These are phyloP conservation scores for Galeruca laticollis DNA, from an alignment of 2,888 invertebrate species.

Conservation along the genomic window DNA sequence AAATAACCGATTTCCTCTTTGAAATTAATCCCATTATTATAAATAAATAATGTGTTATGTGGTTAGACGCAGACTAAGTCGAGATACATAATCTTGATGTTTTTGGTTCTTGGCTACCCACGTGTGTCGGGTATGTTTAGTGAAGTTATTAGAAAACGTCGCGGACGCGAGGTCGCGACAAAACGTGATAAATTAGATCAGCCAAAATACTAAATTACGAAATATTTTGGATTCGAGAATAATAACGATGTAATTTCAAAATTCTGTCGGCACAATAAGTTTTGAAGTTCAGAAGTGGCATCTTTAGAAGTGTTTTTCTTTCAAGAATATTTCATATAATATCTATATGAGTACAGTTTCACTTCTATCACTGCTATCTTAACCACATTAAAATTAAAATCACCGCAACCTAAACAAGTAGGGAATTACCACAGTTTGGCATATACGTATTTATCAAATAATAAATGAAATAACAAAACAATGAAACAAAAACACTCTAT, in stretches of 20 bases:
- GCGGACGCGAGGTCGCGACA: too few relatives aligned
- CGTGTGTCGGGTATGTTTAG: slow-evolving; percentile 20
- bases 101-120: slow-evolving; percentile 25
- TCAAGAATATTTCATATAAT: too few relatives aligned
- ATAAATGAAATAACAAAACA: too few relatives aligned
- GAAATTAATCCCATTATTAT: slow-evolving; percentile 29
- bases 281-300: background rate
- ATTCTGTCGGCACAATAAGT: background rate
- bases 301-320: too few relatives aligned
- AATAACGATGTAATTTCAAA: background rate
- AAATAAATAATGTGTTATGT: slow-evolving; percentile 20
- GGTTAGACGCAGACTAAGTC: slow-evolving; percentile 11
- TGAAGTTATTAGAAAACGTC: slow-evolving; percentile 28
- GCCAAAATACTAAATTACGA: slow-evolving; percentile 32
- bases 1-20: slow-evolving; percentile 13
- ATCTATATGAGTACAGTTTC: too few relatives aligned
- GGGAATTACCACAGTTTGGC: too few relatives aligned
- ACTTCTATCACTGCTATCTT: too few relatives aligned
- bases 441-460: too few relatives aligned
- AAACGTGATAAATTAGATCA: slow-evolving; percentile 26
- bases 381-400: too few relatives aligned
- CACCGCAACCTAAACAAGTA: too few relatives aligned
- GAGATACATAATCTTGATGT: slow-evolving; percentile 15
- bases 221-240: background rate
- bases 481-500: too few relatives aligned